These are phyloP conservation scores for Heteromurus nitidus DNA, from an alignment of 2,888 invertebrate species.

Conservation along the genomic window DNA sequence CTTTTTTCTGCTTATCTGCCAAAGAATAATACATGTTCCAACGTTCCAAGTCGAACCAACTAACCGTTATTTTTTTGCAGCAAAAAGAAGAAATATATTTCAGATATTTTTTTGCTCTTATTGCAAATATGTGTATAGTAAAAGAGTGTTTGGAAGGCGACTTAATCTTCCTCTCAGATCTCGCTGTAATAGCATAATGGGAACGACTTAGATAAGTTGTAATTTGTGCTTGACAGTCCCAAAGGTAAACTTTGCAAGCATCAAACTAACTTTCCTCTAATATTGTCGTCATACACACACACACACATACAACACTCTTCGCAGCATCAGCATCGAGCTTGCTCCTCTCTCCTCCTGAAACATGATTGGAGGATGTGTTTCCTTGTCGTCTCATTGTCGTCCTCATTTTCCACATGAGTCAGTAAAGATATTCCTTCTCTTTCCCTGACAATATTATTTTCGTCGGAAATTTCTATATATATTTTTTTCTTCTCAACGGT, in stretches of 20 bases:
- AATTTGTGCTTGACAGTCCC: conserved; percentile 73
- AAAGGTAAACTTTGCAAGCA: conserved; percentile 73
- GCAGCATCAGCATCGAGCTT: conserved; percentile 6
- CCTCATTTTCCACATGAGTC: conserved; percentile 70
- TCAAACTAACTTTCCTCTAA: conserved; percentile 26
- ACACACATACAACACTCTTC: too few species aligned
- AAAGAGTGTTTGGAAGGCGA: too few species aligned
- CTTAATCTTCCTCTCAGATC: too few species aligned
- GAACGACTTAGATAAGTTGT: conserved; percentile 73
- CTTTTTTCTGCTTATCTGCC: too few species aligned
- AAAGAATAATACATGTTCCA: too few species aligned
- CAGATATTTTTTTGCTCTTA: too few species aligned
- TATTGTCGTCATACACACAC: conserved; percentile 28
- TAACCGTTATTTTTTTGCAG: too few species aligned
- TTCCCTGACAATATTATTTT: conserved; percentile 40
- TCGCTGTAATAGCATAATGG: conserved; percentile 70
- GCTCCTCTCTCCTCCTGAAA: too few species aligned
- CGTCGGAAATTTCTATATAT: too few species aligned
- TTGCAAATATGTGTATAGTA: too few species aligned
- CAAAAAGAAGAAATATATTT: too few species aligned
- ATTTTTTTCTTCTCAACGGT: conserved; percentile 30
- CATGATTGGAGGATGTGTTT: background rate
- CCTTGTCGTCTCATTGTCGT: conserved; percentile 22
- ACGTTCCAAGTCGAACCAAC: too few species aligned
- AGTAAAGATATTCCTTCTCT: conserved; percentile 70